Base-by-base conservation (phyloP, 1,140 invertebrate genomes). In the Cecropterus lyciades region DNA sequence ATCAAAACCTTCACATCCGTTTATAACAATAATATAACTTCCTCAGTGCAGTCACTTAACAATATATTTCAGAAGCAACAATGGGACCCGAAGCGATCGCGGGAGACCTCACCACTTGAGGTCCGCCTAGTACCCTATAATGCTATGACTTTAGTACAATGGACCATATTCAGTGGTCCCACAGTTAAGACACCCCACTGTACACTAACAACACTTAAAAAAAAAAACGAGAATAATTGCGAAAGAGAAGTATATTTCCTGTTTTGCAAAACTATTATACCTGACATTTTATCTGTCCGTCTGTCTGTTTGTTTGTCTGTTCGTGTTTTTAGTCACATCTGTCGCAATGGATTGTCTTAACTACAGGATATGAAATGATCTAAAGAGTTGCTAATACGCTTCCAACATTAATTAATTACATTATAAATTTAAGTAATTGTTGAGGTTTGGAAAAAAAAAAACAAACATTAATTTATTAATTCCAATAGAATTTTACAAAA, bases 101-200 rank as follows among this genome's bases (percentile, higher is more conserved):
- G 27, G 17, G 46, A n/a, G 67, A 69, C 67, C 59, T 48, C 51
- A 64, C 16, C 24, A 33, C 52, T 43, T 59, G 52, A 57, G 67
- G 60, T 69, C 67, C 67, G 45, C 45, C 59, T 68, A 69, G 33
- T 69, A 65, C 24, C 67, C 53, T 69, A 69, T 69, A 45, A 49
- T 52, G 45, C 56, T 68, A 56, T 52, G 53, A 57, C 43, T 59
- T 52, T 20, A 20, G 20, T 20, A 52, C 10, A 52, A 40, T 40
- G 37, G 37, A 40, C 11, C 37, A 40, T 40, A 40, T n/a, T 3
- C 37, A n/a, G 0, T 40, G 0, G 27, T 30, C 27, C 0, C 20
- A 7, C 7, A 30, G 27, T 8, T 30, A 4, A 30, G 27, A 30
- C 7, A 30, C 27, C 27, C 27, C 27, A 30, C 27, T 30, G 27